Evolutionary conservation across 1,140 invertebrate species (phyloP).

Genomic region (Macrostomum lignano): DNA sequence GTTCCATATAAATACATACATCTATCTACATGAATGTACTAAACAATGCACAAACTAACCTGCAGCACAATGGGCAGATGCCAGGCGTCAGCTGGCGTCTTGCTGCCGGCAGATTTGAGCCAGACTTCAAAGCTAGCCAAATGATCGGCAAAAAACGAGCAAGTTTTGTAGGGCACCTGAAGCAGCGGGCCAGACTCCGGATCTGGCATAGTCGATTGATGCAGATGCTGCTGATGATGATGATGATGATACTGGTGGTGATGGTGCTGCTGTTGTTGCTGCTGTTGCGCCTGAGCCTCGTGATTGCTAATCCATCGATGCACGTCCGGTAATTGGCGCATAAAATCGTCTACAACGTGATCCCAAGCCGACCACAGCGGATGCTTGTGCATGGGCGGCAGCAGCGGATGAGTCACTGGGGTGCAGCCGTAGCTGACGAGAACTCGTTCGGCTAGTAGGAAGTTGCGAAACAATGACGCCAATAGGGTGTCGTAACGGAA

Average conservation of each 20-base stretch:
- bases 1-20: no score
- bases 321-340: constrained; percentile 55
- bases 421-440: constrained; percentile 81
- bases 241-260: no score
- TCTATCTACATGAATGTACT: no score
- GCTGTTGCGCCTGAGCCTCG: neutral
- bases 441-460: constrained; percentile 74
- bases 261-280: neutral
- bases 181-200: no score
- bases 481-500: constrained; percentile 80
- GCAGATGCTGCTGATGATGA: no score
- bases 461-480: constrained; percentile 84
- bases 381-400: constrained; percentile 50
- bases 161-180: no score
- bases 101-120: constrained; percentile 49
- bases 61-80: constrained; percentile 90
- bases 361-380: constrained; percentile 61
- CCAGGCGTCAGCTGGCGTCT: constrained; percentile 53
- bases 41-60: no score
- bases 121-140: constrained; percentile 87
- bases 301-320: no score
- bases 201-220: no score
- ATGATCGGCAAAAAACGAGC: constrained; percentile 87
- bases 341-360: constrained; percentile 62
- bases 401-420: constrained; percentile 55